Evolutionary conservation across 2,797 vertebrate genomes (phyloP).

Genomic region (Lates japonicus): DNA sequence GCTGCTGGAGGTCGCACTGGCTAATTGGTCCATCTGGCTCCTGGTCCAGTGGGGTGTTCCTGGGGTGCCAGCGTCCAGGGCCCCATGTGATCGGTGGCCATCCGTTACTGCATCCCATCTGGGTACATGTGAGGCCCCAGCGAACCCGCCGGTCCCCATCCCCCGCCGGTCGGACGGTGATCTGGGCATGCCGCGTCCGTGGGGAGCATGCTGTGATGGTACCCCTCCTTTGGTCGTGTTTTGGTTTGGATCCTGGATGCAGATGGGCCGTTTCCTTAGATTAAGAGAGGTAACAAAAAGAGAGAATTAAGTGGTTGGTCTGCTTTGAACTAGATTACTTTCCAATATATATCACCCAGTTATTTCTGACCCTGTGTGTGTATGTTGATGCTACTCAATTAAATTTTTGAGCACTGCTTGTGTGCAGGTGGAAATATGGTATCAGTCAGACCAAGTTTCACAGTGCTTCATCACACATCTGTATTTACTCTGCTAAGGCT

Average conservation of each 20-base stretch:
- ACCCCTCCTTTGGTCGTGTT: constrained; percentile 94
- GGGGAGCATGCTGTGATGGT: constrained; percentile 96
- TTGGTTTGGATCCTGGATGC: constrained; percentile 96
- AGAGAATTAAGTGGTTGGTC: not conserved
- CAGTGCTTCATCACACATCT: constrained; percentile 19
- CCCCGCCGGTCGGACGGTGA: constrained; percentile 97
- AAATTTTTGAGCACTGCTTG: constrained; percentile 17
- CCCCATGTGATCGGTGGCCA: constrained; percentile 92
- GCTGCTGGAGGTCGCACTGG: constrained; percentile 93
- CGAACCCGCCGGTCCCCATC: constrained; percentile 89
- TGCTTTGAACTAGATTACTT: constrained; percentile 11
- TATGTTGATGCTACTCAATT: not conserved
- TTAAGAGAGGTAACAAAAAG: constrained; percentile 34
- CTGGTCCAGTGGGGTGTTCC: constrained; percentile 93
- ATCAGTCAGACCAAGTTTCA: constrained; percentile 25
- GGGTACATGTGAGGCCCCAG: constrained; percentile 91
- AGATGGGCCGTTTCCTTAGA: constrained; percentile 95
- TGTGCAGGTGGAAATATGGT: constrained; percentile 20
- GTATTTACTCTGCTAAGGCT: constrained; percentile 29
- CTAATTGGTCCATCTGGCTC: constrained; percentile 90
- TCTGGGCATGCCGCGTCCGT: constrained; percentile 94
- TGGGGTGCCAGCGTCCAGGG: constrained; percentile 92
- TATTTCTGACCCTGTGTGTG: constrained; percentile 3
- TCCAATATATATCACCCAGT: not conserved
- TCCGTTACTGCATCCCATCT: constrained; percentile 87